Evolutionary conservation across 2,113 vertebrate species (phyloP), one percentile per base, ranked within the genome.

Genomic region (Grammomys dolichurus): DNA sequence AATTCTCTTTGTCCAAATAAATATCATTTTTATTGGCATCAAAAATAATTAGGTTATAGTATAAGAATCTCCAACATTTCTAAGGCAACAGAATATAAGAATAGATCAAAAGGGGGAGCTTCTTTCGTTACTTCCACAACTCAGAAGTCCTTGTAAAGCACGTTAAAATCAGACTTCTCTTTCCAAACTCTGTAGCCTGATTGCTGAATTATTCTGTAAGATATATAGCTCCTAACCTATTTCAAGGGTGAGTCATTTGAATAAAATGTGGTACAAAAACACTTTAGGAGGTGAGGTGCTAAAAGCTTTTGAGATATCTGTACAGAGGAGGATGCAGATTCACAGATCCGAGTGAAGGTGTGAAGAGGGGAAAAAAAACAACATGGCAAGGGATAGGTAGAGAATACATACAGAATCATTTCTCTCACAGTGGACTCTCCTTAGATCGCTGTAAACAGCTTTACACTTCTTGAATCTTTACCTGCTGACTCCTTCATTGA

Each of bases 241-340:
- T 95, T 96, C 93, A 76, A 76, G 24, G 28, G 58, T 69, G 84
- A 70, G 96, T 76, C 90, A 95, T 58, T 51, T 46, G 77, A 43
- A 93, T 40, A 73, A 93, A 94, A 90, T 67, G 0, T 77, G 1
- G 1, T 88, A 51, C 40, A 46, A 46, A 75, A 65, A 48, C 40
- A 95, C 8, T 8, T 51, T 40, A 73, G 63, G 28, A 90, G 16
- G 13, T n/a, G 26, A 54, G 19, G 5, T 84, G 22, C 26, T 84
- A 5, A 77, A 76, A 87, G 33, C 78, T 69, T 24, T 54, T 48
- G 60, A 40, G 33, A 46, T 89, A 2, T 16, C 26, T 65, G 0
- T 75, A 16, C 1, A 46, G 40, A 40, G 40, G 40, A 40, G 28
- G 22, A 58, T 93, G 22, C 36, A 60, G 54, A 19, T 10, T 40